Evolutionary conservation across 2,888 invertebrate genomes (phyloP).

Genomic region (Hybos culiciformis): DNA sequence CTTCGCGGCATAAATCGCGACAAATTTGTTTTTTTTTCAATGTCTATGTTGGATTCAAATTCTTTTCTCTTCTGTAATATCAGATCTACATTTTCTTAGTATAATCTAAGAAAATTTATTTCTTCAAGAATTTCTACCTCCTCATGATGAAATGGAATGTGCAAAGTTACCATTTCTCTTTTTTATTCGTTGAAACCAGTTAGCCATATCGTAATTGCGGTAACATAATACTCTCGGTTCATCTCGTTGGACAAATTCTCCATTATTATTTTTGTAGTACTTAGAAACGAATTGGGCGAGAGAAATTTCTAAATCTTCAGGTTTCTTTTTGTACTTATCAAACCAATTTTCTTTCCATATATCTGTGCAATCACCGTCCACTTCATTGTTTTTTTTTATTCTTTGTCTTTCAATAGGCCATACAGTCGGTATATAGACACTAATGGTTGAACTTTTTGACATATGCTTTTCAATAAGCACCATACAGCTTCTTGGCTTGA

Average conservation of each 20-base stretch:
- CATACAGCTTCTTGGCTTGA: conserved; percentile 28
- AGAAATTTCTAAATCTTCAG: conserved; percentile 19
- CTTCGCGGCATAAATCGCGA: conserved; percentile 16
- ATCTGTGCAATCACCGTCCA: conserved; percentile 20
- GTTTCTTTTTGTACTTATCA: conserved; percentile 25
- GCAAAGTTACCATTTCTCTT: conserved; percentile 19
- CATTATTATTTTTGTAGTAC: conserved; percentile 14
- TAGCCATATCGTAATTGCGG: conserved; percentile 26
- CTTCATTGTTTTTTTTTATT: conserved; percentile 23
- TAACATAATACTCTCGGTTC: conserved; percentile 23
- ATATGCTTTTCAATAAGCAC: no score
- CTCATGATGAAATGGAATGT: conserved; percentile 20
- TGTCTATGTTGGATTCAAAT: conserved; percentile 20
- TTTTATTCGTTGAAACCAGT: conserved; percentile 23
- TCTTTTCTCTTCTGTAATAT: conserved; percentile 14
- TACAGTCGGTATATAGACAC: conserved; percentile 28
- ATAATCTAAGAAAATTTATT: conserved; percentile 13
- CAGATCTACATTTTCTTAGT: conserved; percentile 12
- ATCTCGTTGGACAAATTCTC: conserved; percentile 11
- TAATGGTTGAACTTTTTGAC: conserved; percentile 22
- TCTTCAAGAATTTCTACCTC: conserved; percentile 14
- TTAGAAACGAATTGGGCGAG: conserved; percentile 24
- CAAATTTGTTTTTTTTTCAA: conserved; percentile 21
- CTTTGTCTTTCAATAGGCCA: conserved; percentile 30
- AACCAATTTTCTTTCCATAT: conserved; percentile 26